These are phyloP conservation scores for Halictus quadricinctus DNA, from an alignment of 2,888 invertebrate genomes.

Conservation along the genomic window DNA sequence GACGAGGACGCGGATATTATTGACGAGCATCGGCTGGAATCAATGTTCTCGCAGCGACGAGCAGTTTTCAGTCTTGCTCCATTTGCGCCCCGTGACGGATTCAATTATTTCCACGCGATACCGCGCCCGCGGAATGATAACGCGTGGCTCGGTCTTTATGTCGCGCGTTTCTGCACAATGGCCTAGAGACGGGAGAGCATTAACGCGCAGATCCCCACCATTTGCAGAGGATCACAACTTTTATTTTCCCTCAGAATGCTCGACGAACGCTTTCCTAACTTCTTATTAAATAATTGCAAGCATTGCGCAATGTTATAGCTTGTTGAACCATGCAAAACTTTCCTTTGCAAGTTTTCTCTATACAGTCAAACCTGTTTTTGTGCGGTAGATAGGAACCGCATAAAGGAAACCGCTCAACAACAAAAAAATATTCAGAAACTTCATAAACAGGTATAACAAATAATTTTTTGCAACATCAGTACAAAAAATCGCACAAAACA, in stretches of 20 bases:
- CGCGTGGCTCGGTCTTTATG: not conserved
- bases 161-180: not conserved
- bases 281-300: too few species aligned
- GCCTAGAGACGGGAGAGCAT: not conserved
- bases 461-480: too few species aligned
- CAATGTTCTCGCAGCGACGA: constrained; percentile 10
- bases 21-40: constrained; percentile 20
- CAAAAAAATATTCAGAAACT: too few species aligned
- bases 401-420: too few species aligned
- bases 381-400: too few species aligned
- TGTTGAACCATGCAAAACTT: too few species aligned
- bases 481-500: too few species aligned
- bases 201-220: not conserved
- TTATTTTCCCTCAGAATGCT: not conserved
- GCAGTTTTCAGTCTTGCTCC: constrained; percentile 31
- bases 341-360: too few species aligned
- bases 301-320: too few species aligned
- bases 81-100: constrained; percentile 15
- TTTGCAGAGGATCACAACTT: not conserved
- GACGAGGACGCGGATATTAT: constrained; percentile 33
- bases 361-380: too few species aligned
- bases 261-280: not conserved
- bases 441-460: too few species aligned
- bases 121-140: not conserved
- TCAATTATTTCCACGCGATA: constrained; percentile 34